Percentiles rank a stretch among this genome's conserved stretches.
phyloP scores from a whole-genome alignment of 2,113 vertebrate genomes.

The Vulpes ferrilata region DNA sequence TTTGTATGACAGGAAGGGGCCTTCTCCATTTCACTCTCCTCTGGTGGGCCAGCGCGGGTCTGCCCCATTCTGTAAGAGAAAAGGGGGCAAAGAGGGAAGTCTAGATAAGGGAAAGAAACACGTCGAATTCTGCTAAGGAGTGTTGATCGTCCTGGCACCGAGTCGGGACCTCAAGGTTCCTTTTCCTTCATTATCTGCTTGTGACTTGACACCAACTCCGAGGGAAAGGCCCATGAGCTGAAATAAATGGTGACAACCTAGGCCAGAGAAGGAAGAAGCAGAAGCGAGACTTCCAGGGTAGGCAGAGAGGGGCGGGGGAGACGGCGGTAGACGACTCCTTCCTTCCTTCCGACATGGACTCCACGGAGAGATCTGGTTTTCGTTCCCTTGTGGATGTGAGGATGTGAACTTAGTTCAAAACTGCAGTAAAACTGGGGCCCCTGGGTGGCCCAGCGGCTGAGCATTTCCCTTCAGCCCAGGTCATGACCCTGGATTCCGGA shows the following conservation, averaged over 20 bases:
- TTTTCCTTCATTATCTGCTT: not conserved
- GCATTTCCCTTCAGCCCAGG: too few relatives aligned
- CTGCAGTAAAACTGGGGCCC: not conserved
- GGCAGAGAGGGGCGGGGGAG: not conserved
- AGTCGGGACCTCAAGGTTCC: not conserved
- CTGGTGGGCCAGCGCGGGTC: not conserved
- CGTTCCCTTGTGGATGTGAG: not conserved
- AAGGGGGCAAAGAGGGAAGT: not conserved
- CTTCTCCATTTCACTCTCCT: not conserved
- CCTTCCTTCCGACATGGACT: not conserved
- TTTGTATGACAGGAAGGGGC: accelerated
- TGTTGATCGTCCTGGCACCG: accelerated
- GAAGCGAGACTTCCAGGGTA: not conserved
- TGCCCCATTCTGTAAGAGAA: not conserved
- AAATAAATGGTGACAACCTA: not conserved
- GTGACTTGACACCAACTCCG: not conserved
- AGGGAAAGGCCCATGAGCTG: not conserved
- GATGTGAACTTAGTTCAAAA: not conserved
- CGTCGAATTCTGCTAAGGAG: accelerated
- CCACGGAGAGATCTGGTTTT: accelerated
- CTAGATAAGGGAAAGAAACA: not conserved
- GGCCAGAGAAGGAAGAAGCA: not conserved
- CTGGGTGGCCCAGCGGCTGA: too few relatives aligned
- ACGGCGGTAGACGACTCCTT: not conserved
- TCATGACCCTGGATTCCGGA: too few relatives aligned